Conservation (phyloP, 2,797 vertebrate genomes). For the Diglossa cyanea region DNA sequence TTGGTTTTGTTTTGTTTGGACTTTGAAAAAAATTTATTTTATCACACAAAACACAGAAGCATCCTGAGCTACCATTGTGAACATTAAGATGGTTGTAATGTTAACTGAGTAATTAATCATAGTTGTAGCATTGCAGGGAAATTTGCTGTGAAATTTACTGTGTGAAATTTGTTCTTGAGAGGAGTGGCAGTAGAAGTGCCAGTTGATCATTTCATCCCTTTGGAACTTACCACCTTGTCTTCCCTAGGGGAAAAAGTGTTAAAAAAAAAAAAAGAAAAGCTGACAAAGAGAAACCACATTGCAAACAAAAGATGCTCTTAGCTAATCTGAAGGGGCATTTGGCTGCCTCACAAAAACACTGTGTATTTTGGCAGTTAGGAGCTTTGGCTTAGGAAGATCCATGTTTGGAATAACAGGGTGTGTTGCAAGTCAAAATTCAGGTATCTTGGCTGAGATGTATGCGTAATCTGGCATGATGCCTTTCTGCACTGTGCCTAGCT, state of each 20-base stretch:
- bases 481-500: slow-evolving; percentile 46
- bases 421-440: slow-evolving; percentile 57
- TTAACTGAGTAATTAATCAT: background rate
- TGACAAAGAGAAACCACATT: background rate
- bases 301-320: slow-evolving; percentile 13
- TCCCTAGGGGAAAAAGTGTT: background rate
- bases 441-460: slow-evolving; percentile 44
- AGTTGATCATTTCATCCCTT: background rate
- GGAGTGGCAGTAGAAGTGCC: background rate
- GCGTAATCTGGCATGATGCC: slow-evolving; percentile 17
- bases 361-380: slow-evolving; percentile 41
- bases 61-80: background rate
- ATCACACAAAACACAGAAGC: background rate
- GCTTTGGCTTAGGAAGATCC: slow-evolving; percentile 35
- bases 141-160: background rate
- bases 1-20: background rate
- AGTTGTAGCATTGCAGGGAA: background rate
- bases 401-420: slow-evolving; percentile 47
- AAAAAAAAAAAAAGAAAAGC: background rate
- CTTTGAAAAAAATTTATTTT: background rate
- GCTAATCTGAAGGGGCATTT: slow-evolving; percentile 29
- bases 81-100: background rate
- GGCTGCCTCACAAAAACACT: slow-evolving; percentile 25
- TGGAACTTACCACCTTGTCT: background rate
- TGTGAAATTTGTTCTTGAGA: background rate